Base-by-base conservation (phyloP, 2,888 invertebrate species). In the Monochamus alternatus region DNA sequence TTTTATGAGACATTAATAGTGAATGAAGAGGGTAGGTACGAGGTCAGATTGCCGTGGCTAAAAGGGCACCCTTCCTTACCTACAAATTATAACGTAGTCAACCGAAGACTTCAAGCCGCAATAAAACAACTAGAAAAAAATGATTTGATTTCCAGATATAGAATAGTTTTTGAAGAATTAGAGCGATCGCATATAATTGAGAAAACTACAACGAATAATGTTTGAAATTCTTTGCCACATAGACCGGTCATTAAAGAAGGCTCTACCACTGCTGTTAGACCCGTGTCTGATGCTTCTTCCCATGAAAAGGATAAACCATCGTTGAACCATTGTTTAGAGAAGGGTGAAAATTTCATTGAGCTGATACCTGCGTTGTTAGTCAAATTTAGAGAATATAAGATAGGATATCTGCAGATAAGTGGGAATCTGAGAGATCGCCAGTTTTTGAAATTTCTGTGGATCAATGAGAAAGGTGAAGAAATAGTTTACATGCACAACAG, bases 241-340 rank as follows among this genome's bases (percentile, higher is more conserved):
- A 22, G 62, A 62, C 62, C 62, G 30, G 62, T 62, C n/a, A 32
- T 74, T 7, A 67, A 74, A 62, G 67, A 74, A 52, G 52, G 62
- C 12, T 62, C 62, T 10, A n/a, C n/a, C n/a, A n/a, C n/a, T n/a
- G n/a, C n/a, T 22, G 22, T 22, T 22, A 22, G 22, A 75, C 66
- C 70, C 47, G 73, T 77, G 5, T 77, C 73, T 60, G 78, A 78
- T 59, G 68, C 72, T 8, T 60, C 67, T n/a, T 9, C 62, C 3
- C 66, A 71, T 12, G 71, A 68, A 30, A 73, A 32, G 65, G 62
- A 69, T 52, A 10, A 63, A 14, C 68, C 75, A n/a, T 70, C 73
- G 12, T 30, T 73, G 55, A 75, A 78, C 22, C 69, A 81, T 14
- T 81, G 80, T 73, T 66, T 80, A 7, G 77, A 80, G 47, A 80